Conservation (phyloP, 2,113 vertebrate genomes). For the Macaca nemestrina region DNA sequence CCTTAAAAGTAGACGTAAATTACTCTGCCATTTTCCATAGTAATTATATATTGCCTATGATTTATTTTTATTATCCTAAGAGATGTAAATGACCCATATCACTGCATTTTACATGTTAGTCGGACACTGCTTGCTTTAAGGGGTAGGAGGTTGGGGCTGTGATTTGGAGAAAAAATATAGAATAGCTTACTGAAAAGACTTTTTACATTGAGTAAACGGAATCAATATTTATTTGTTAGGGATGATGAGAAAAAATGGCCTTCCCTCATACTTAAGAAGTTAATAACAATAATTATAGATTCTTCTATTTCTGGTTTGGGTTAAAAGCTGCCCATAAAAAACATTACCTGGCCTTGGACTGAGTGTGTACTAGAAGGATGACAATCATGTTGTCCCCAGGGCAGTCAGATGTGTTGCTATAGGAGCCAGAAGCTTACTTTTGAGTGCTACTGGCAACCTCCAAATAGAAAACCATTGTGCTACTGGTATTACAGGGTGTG, state of each 20-base stretch:
- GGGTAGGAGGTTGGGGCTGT: too few relatives aligned
- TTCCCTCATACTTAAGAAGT: not conserved
- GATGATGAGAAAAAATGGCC: not conserved
- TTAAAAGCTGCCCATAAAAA: not conserved
- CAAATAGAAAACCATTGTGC: not conserved
- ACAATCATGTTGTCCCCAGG: not conserved
- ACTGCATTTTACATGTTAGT: not conserved
- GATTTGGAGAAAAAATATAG: not conserved
- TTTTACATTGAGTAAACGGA: not conserved
- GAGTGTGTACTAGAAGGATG: not conserved
- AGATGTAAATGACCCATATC: not conserved
- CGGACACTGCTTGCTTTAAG: not conserved
- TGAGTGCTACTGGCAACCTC: not conserved
- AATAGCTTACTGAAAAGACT: not conserved
- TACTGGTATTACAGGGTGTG: too few relatives aligned
- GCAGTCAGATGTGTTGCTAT: not conserved
- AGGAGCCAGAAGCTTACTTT: not conserved
- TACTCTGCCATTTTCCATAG: not conserved
- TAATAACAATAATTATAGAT: not conserved
- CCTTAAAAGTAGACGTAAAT: not conserved
- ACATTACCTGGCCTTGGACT: not conserved
- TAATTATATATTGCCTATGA: conserved; percentile 18
- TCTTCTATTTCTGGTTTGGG: not conserved
- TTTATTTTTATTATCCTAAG: not conserved
- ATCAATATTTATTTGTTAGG: not conserved